phyloP scores from a whole-genome alignment of 2,888 invertebrate genomes.

The Ophion ellenae region DNA sequence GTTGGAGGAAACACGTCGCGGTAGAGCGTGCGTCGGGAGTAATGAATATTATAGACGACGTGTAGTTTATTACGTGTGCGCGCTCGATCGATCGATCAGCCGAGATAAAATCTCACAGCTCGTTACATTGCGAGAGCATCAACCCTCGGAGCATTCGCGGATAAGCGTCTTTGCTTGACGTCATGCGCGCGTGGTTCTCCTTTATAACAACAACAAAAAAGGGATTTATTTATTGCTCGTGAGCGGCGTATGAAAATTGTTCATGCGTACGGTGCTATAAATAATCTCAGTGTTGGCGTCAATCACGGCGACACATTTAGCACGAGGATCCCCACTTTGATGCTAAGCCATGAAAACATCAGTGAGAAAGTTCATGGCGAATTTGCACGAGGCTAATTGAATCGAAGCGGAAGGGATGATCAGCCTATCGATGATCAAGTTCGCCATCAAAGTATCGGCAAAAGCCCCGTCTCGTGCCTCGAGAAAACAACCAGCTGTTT shows the following conservation, averaged over 20 bases:
- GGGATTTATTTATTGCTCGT: constrained; percentile 58
- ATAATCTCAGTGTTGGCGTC: background rate
- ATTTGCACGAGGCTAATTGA: background rate
- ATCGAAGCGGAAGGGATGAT: too few species aligned
- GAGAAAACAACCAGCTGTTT: constrained; percentile 25
- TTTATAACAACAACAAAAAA: constrained; percentile 46
- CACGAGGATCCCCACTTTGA: background rate
- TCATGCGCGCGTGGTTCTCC: constrained; percentile 34
- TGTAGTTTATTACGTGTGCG: constrained; percentile 4
- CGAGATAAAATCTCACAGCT: constrained; percentile 59
- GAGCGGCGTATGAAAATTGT: constrained; percentile 16
- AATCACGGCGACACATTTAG: background rate
- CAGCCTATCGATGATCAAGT: background rate
- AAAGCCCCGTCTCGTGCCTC: background rate
- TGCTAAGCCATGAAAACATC: background rate
- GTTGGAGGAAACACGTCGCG: constrained; percentile 25
- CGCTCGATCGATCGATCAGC: constrained; percentile 55
- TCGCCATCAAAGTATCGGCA: background rate
- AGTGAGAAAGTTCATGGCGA: background rate
- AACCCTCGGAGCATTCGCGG: constrained; percentile 1
- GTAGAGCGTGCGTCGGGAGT: constrained; percentile 8
- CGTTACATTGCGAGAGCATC: constrained; percentile 54
- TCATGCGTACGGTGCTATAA: constrained; percentile 10
- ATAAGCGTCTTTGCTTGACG: constrained; percentile 45
- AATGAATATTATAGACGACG: constrained; percentile 44